These are phyloP conservation scores for silkworm (Bombyx mori) DNA, from an alignment of 1,140 invertebrate genomes.

Conservation along the genomic window ASM3026992v2 NC_085118.1:7813501-7814000, in stretches of 20 bases:
- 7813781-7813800: conserved; percentile 26
- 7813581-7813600: too few relatives aligned
- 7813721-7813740: conserved; percentile 71
- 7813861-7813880: too few relatives aligned
- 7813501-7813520: conserved; percentile 1
- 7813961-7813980: too few relatives aligned
- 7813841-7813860: conserved; percentile 15
- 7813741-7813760: conserved; percentile 45
- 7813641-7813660: conserved; percentile 42
- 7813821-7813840: conserved; percentile 26
- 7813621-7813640: conserved; percentile 31
- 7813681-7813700: conserved; percentile 24
- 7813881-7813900: too few relatives aligned
- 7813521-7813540: not conserved
- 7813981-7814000: too few relatives aligned
- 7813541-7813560: too few relatives aligned
- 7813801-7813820: conserved; percentile 34
- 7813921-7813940: too few relatives aligned
- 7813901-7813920: too few relatives aligned
- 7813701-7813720: conserved; percentile 41
- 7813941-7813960: too few relatives aligned
- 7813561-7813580: too few relatives aligned
- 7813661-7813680: conserved; percentile 38
- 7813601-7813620: too few relatives aligned
- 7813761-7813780: conserved; percentile 45